Conservation (phyloP, 2,888 invertebrate species). For the Pardosa pseudoannulata region DNA sequence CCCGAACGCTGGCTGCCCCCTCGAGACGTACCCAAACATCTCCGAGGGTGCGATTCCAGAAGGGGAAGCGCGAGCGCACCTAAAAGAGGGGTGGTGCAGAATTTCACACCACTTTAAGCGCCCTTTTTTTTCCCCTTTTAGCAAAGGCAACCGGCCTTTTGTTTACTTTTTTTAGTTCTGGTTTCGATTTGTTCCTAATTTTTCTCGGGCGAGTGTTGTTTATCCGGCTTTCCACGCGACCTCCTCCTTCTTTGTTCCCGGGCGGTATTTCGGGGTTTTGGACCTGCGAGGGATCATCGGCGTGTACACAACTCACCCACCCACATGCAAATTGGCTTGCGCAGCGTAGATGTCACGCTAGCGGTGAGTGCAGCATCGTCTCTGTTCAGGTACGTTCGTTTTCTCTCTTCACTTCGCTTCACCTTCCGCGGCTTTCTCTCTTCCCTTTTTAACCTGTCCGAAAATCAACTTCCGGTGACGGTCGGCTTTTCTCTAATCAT, state of each 20-base stretch:
- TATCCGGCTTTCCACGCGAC: constrained; percentile 5
- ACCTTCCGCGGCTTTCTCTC: too few species aligned
- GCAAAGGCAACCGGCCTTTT: background rate
- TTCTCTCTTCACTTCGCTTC: background rate
- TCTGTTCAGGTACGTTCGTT: constrained; percentile 60
- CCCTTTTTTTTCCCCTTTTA: constrained; percentile 14
- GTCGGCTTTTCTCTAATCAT: too few species aligned
- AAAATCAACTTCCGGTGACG: too few species aligned
- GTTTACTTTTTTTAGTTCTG: constrained; percentile 19
- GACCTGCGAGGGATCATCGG: constrained; percentile 23
- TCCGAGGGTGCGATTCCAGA: constrained; percentile 66
- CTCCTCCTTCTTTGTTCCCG: too few species aligned
- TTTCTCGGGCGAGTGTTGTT: background rate
- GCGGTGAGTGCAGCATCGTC: constrained; percentile 68
- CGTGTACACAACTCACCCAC: constrained; percentile 43
- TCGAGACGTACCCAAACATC: constrained; percentile 57
- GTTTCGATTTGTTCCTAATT: background rate
- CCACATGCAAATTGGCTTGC: constrained; percentile 72
- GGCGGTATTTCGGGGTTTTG: constrained; percentile 26
- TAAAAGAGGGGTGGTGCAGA: constrained; percentile 52
- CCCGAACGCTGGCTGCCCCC: background rate
- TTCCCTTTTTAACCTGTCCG: too few species aligned
- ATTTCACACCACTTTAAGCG: constrained; percentile 67
- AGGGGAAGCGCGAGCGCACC: constrained; percentile 52
- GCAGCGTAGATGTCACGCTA: constrained; percentile 59